A percentile compares a stretch with the other conserved stretches of the same genome.
These are phyloP conservation scores for Prionace glauca DNA, from an alignment of 2,797 vertebrate genomes.

Conservation along the genomic window DNA sequence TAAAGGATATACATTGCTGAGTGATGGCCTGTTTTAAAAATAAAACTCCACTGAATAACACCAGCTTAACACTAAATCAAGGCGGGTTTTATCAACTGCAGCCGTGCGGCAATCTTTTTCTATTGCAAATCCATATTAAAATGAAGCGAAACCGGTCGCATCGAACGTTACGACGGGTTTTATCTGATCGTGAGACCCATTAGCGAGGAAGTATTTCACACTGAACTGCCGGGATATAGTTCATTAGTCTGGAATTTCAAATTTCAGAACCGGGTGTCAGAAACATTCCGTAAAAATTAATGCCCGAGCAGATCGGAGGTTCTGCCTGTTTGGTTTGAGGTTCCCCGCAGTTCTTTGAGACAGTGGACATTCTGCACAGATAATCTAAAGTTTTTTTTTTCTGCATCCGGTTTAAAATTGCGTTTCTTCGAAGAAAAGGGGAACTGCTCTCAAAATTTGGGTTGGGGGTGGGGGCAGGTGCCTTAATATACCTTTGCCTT, in stretches of 20 bases:
- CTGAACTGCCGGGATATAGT: not conserved
- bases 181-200: not conserved
- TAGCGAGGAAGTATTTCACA: not conserved
- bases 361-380: not conserved
- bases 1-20: conserved; percentile 18
- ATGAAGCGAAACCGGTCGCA: not conserved
- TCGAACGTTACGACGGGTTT: not conserved
- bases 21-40: conserved; percentile 15
- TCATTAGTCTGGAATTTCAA: not conserved
- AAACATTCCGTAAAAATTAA: not conserved
- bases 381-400: not conserved
- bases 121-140: conserved; percentile 1
- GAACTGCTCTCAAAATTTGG: not conserved
- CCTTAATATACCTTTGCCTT: not conserved
- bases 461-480: not conserved
- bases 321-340: not conserved
- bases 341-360: not conserved
- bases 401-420: not conserved
- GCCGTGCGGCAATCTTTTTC: not conserved
- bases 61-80: conserved; percentile 30
- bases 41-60: conserved; percentile 35
- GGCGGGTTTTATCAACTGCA: not conserved
- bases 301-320: not conserved
- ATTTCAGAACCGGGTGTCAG: not conserved
- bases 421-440: not conserved